Base-by-base conservation (phyloP, 2,113 vertebrate species). In the Epinephelus fuscoguttatus region DNA sequence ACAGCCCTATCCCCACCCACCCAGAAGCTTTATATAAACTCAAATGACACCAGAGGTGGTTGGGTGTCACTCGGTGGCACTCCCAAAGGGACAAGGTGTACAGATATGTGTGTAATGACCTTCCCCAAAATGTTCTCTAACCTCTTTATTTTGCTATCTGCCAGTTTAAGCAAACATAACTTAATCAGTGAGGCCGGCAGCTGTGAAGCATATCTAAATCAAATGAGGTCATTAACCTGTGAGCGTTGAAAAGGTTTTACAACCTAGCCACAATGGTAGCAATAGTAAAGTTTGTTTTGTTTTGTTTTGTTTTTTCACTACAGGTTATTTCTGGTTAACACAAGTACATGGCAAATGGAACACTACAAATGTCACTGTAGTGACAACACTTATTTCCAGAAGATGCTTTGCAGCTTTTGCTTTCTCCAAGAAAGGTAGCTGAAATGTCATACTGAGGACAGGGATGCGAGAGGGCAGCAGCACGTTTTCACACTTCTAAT, bases 161-260 rank as follows among this genome's bases (percentile, higher is more conserved):
- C 47, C 75, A 69, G 55, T 75, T 84, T 73, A 59, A 82, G 60
- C 69, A 84, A 87, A 84, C 21, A 81, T 19, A 21, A 60, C 55
- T 55, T 78, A 30, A 67, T 77, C 37, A 67, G n/a, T 53, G 23
- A 19, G 86, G 66, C 76, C 17, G 42, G 61, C 45, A 67, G 74
- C 72, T 91, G 82, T 78, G 69, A 88, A 79, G 61, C 78, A 75
- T 70, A 88, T 69, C 70, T 80, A 77, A 62, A 88, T 87, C 47
- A 84, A 86, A 72, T 71, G 40, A 74, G 82, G 70, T 81, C 71
- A 85, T 82, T 84, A 76, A 68, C 40, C 23, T 62, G 11, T 76
- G 80, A 67, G 57, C 9, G 11, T 81, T 62, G 23, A 82, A 84
- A 70, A 53, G 37, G 53, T 64, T 80, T 87, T 82, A 87, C 30